Evolutionary conservation across 1,140 invertebrate species (phyloP), one percentile per base, ranked within the genome.

Genomic region (Camponotus vicinus): DNA sequence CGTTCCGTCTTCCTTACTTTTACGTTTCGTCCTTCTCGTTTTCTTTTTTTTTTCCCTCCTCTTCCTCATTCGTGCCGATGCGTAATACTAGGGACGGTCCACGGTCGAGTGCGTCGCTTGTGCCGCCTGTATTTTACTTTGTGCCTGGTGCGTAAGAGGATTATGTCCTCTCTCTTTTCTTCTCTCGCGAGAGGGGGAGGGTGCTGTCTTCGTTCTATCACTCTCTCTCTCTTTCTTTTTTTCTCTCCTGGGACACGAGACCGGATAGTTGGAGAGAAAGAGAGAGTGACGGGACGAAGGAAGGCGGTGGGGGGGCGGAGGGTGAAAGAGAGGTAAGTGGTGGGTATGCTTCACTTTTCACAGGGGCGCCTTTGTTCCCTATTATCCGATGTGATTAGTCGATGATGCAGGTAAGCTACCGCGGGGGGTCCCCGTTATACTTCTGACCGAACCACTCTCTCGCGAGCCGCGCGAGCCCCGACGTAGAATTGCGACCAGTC

Each of bases 301-400:
- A 7, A 37, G 40, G 15, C 15, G 66, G 13, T 15, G 45, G 15
- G 18, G 15, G 57, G 15, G 15, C 21, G 21, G n/a, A 40, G 71
- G 85, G 57, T 52, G 75, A 82, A 82, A 57, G 84, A 73, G 79
- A 93, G 89, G 91, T 93, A 93, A 94, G 93, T 93, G 93, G 92
- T 91, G 90, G 80, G 86, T 91, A 91, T 92, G 92, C 93, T 93
- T 95, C 92, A 94, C 93, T 95, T 94, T 95, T 94, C 93, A 94
- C 94, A 92, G 93, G 92, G 90, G 86, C 89, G 89, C 69, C 86
- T 94, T 95, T 95, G 95, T 95, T 94, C 91, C 78, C 89, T 93
- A 95, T 95, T 94, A 95, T 95, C 94, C 94, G 94, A 94, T 93
- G 93, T 95, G 94, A 95, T 95, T 95, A 95, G 94, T 94, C 94